These are phyloP conservation scores for Phyllotreta cruciferae DNA, from an alignment of 2,888 invertebrate species.

Conservation along the genomic window DNA sequence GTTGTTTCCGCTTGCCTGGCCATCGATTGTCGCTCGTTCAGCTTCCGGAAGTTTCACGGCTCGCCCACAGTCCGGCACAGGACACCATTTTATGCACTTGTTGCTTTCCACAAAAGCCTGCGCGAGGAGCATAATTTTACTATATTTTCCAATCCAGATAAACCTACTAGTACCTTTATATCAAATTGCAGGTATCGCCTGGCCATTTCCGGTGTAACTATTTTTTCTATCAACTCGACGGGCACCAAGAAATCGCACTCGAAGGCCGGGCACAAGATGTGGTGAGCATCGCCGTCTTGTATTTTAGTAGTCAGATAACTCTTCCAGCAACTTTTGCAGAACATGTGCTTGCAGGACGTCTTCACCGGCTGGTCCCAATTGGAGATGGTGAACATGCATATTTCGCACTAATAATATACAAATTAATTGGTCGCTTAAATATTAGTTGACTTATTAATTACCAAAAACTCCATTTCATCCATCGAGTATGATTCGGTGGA, in stretches of 20 bases:
- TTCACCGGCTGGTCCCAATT: conserved; percentile 63
- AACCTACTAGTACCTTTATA: conserved; percentile 63
- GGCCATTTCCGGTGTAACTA: conserved; percentile 72
- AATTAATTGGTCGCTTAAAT: background rate
- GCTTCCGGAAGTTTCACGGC: conserved; percentile 70
- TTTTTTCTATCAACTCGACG: conserved; percentile 69
- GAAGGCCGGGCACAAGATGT: conserved; percentile 71
- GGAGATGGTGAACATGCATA: conserved; percentile 63
- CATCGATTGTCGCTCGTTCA: conserved; percentile 54
- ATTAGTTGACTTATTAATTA: conserved; percentile 39
- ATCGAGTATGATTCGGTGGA: conserved; percentile 52
- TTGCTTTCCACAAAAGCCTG: conserved; percentile 76
- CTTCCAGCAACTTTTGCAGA: conserved; percentile 72
- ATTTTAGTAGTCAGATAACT: conserved; percentile 71
- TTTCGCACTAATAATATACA: conserved; percentile 65
- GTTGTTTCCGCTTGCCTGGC: conserved; percentile 43
- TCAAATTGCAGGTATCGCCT: conserved; percentile 72
- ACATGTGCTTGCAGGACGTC: conserved; percentile 69
- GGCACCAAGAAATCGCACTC: conserved; percentile 70
- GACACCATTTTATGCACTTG: conserved; percentile 75
- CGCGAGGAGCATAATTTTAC: conserved; percentile 14
- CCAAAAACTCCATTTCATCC: conserved; percentile 53
- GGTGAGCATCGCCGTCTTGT: conserved; percentile 70
- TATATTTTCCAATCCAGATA: background rate
- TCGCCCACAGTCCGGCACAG: conserved; percentile 70